Evolutionary conservation across 2,113 vertebrate genomes (phyloP), one percentile per base, ranked within the genome.

Genomic region (Dipodomys spectabilis): DNA sequence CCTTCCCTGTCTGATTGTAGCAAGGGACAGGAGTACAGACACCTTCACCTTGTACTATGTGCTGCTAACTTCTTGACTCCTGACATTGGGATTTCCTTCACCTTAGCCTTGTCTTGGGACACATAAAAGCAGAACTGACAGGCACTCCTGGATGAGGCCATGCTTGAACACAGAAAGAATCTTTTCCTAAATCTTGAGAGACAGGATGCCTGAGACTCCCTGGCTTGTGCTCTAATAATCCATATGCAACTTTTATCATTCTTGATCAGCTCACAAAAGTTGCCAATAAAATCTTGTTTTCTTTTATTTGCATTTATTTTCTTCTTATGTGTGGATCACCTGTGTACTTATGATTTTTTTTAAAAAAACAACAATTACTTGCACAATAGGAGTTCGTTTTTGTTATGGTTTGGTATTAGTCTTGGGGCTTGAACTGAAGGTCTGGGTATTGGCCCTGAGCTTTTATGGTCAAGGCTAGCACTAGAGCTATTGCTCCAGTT

Each of bases 111-210:
- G 12, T 85, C 78, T 82, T 78, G 27, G 10, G 13, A 86, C 4
- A n/a, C 53, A 64, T n/a, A 80, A 79, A 91, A 94, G 22, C 22
- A 93, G 69, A 90, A 82, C 12, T 79, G 28, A 16, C 69, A 90
- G n/a, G 69, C 65, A 16, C 15, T 92, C 20, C 65, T 20, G 92
- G 64, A 69, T 44, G 23, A 86, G 20, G 45, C 65, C 39, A 45
- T 27, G 25, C 71, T 90, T 82, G 28, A 82, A 86, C 73, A 39
- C 28, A 82, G 32, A 68, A 39, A 20, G 19, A 7, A 71, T 28
- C 65, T 80, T 82, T 73, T 64, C 44, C 19, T 87, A 89, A 88
- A 35, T 62, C 18, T 88, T 92, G 39, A 65, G 9, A 82, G 39
- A 30, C 15, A 93, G n/a, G 11, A 28, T 87, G 57, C 25, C 57